phyloP scores from a whole-genome alignment of 2,113 vertebrate species.

The Sylvilagus bachmani region DNA sequence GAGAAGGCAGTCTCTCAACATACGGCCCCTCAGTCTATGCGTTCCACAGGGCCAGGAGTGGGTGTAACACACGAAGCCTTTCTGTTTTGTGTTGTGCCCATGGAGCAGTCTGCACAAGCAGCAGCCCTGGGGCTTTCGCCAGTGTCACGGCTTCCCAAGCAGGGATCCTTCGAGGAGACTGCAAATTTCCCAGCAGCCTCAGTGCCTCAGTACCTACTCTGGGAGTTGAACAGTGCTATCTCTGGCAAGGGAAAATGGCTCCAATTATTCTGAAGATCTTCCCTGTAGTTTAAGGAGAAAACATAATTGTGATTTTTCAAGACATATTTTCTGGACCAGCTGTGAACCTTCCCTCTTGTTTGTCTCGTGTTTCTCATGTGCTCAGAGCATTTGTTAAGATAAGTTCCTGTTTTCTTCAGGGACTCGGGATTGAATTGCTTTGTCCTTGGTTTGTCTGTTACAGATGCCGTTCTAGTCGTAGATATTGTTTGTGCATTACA shows the following conservation, averaged over 20 bases:
- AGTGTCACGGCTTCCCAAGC: constrained; percentile 70
- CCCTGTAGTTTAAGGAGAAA: constrained; percentile 12
- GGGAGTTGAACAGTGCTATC: constrained; percentile 63
- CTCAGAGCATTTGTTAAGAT: constrained; percentile 15
- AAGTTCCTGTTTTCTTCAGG: constrained; percentile 73
- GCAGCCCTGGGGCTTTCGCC: constrained; percentile 73
- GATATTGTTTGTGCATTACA: constrained; percentile 25
- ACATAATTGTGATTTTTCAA: neutral
- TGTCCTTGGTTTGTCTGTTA: constrained; percentile 69
- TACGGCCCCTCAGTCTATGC: constrained; percentile 72
- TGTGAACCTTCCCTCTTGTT: neutral
- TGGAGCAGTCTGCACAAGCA: constrained; percentile 49
- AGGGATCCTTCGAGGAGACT: constrained; percentile 69
- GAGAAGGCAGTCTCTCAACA: constrained; percentile 76
- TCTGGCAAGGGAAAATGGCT: constrained; percentile 56
- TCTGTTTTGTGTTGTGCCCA: constrained; percentile 58
- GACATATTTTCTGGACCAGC: constrained; percentile 7
- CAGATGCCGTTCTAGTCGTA: constrained; percentile 26
- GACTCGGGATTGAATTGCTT: constrained; percentile 39
- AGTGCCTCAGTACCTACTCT: constrained; percentile 47
- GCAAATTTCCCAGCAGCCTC: constrained; percentile 73
- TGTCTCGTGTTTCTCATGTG: neutral
- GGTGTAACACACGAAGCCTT: constrained; percentile 63
- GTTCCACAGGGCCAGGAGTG: constrained; percentile 59
- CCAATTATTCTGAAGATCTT: constrained; percentile 58